Conservation (phyloP, 92 coral and sea anemone genomes). For the Actinernus sp. region DNA sequence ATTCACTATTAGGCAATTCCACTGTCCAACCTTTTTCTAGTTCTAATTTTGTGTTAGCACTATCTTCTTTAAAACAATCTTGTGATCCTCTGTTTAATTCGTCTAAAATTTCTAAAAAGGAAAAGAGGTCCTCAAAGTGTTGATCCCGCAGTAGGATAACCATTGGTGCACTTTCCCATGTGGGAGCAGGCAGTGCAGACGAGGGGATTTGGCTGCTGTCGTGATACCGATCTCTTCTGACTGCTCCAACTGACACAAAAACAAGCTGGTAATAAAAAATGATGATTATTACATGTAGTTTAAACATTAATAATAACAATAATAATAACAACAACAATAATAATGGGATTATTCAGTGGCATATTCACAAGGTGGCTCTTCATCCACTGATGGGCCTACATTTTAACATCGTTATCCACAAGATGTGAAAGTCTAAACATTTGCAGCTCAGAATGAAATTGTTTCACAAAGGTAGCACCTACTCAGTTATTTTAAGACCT, state of each 20-base stretch:
- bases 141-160: slow-evolving; percentile 85
- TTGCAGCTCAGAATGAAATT: no score
- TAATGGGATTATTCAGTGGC: no score
- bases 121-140: slow-evolving; percentile 86
- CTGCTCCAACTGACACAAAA: slow-evolving; percentile 98
- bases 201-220: slow-evolving; percentile 90
- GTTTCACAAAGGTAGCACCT: no score
- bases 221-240: slow-evolving; percentile 78
- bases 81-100: slow-evolving; percentile 37
- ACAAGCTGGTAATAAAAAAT: slow-evolving; percentile 69
- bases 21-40: background rate
- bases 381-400: no score
- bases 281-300: no score
- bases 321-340: no score
- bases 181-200: slow-evolving; percentile 87
- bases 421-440: no score
- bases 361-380: no score
- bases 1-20: background rate
- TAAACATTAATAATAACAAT: no score
- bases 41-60: background rate
- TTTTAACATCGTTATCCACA: no score
- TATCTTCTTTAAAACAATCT: background rate
- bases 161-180: slow-evolving; percentile 89
- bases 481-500: no score
- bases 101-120: slow-evolving; percentile 85